These are phyloP conservation scores for Hydrotaea cyrtoneurina DNA, from an alignment of 2,888 invertebrate species.

Conservation along the genomic window DNA sequence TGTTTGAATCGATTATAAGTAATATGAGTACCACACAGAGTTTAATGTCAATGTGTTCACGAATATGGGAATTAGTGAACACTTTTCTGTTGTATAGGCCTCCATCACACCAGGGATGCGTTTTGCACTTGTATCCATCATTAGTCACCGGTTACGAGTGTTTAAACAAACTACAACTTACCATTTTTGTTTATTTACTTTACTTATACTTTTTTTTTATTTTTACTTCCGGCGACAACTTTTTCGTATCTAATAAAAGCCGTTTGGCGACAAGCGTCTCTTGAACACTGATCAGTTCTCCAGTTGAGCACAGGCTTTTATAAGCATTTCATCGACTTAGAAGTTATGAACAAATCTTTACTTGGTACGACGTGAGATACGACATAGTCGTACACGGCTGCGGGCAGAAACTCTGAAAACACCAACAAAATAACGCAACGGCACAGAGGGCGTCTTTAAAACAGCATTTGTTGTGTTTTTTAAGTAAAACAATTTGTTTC, in stretches of 20 bases:
- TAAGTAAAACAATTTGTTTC: conserved; percentile 50
- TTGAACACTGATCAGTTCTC: conserved; percentile 59
- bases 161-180: conserved; percentile 49
- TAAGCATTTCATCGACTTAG: conserved; percentile 49
- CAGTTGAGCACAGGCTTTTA: conserved; percentile 60
- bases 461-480: conserved; percentile 6
- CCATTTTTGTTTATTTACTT: conserved; percentile 58
- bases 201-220: background rate
- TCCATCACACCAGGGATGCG: background rate
- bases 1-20: background rate
- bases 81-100: conserved; percentile 4
- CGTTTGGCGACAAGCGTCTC: conserved; percentile 53
- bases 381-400: background rate
- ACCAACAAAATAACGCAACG: conserved; percentile 37
- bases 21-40: background rate
- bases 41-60: background rate
- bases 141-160: background rate
- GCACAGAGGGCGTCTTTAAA: conserved; percentile 61
- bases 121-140: background rate
- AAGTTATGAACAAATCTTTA: conserved; percentile 51
- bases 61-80: background rate
- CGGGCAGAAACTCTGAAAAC: conserved; percentile 26
- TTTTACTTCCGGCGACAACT: conserved; percentile 23
- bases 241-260: conserved; percentile 16
- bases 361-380: background rate